A percentile compares a stretch with the other conserved stretches of the same genome.
Conservation (phyloP, 2,113 vertebrate species). For the Phaethornis superciliosus region DNA sequence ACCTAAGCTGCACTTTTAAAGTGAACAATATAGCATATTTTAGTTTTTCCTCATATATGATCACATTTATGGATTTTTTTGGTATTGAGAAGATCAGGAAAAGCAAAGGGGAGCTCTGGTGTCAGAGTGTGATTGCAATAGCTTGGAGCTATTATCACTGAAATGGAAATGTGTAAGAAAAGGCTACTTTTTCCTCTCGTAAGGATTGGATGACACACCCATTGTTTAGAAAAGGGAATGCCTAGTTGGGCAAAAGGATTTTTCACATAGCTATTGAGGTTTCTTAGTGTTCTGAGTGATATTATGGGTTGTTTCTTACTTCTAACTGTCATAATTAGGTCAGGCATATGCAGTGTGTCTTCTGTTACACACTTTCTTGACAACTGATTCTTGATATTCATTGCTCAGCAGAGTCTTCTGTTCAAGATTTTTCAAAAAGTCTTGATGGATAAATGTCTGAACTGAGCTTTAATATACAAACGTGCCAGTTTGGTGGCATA, state of each 20-base stretch:
- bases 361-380: accelerated
- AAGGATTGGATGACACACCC: neutral
- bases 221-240: neutral
- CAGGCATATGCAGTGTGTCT: neutral
- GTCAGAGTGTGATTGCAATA: neutral
- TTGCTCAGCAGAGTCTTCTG: neutral
- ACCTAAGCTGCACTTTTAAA: neutral
- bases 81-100: neutral
- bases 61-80: neutral
- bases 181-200: neutral
- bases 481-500: neutral
- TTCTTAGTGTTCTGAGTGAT: neutral
- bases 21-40: neutral
- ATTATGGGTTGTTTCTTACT: neutral
- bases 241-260: neutral
- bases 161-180: neutral
- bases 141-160: neutral
- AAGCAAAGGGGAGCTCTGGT: neutral
- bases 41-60: neutral
- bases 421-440: neutral
- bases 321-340: neutral
- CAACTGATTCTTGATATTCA: neutral
- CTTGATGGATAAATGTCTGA: neutral
- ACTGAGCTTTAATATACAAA: neutral
- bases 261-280: neutral